Evolutionary conservation across 2,888 invertebrate genomes (phyloP), one percentile per base, ranked within the genome.

Genomic region (Saturnia japonica): DNA sequence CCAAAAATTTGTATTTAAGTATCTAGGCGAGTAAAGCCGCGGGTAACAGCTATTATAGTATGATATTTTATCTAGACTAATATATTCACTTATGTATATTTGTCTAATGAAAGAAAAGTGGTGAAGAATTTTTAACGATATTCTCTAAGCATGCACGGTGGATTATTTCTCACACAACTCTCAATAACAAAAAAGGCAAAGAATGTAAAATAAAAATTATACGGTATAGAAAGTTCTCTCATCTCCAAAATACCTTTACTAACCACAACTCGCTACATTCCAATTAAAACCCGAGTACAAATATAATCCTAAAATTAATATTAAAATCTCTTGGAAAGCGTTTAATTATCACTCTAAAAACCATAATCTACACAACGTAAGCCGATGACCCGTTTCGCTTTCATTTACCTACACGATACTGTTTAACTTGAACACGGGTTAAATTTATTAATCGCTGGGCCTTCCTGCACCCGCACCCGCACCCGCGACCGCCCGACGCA

Each of bases 391-490:
- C 84, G 81, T 74, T 74, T 70, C 72, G 74, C 72, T 75, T 74
- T 76, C 75, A 75, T 77, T 77, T 80, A 81, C 80, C 80, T 84
- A 77, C 80, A 70, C 68, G 72, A 70, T 77, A 76, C 78, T 73
- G 80, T 75, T 76, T 74, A 88, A 89, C 85, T 88, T 88, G 89
- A 89, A 89, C 88, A 89, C 74, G 83, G 86, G 81, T 84, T 79
- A 84, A 86, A 86, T 88, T 88, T 89, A 89, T 89, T 87, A 88
- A 88, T 87, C 86, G 84, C 74, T 77, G 82, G 85, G 84, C 80
- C 85, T 82, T 60, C 57, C 77, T 79, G n/a, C n/a, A n/a, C n/a
- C n/a, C n/a, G n/a, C 34, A 6, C 3, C 34, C 34, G 34, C 34
- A 6, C 34, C 34, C 34, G 34, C 34, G 34, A 4, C 6, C 77